Conservation (phyloP, 2,888 invertebrate species). For the Sialis lutaria region DNA sequence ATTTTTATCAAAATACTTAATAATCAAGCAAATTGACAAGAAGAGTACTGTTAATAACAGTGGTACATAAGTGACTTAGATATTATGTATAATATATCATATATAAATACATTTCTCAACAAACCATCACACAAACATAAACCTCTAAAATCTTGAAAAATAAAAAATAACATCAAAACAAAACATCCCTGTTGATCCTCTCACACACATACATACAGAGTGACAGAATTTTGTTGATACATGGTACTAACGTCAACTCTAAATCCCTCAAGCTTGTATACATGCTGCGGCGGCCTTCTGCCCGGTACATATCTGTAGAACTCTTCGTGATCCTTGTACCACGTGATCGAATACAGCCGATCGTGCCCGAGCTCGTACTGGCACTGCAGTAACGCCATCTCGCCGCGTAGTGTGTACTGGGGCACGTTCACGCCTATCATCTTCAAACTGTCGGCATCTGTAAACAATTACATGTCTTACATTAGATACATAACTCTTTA, state of each 20-base stretch:
- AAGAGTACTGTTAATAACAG: too few relatives aligned
- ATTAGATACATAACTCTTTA: too few relatives aligned
- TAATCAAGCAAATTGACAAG: too few relatives aligned
- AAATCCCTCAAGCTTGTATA: slow-evolving; percentile 23
- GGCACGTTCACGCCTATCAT: slow-evolving; percentile 26
- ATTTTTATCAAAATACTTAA: too few relatives aligned
- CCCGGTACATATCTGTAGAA: slow-evolving; percentile 28
- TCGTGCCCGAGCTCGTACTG: slow-evolving; percentile 25
- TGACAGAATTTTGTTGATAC: neutral
- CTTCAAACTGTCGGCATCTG: slow-evolving; percentile 22
- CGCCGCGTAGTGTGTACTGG: slow-evolving; percentile 23
- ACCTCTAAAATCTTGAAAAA: too few relatives aligned
- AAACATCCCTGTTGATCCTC: too few relatives aligned
- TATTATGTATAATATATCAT: too few relatives aligned
- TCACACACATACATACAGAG: too few relatives aligned
- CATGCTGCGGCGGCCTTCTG: slow-evolving; percentile 20
- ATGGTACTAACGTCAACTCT: slow-evolving; percentile 23
- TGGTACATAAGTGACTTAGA: too few relatives aligned
- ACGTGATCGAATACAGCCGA: slow-evolving; percentile 27
- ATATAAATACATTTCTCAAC: too few relatives aligned
- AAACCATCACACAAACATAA: too few relatives aligned
- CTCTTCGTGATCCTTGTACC: slow-evolving; percentile 32
- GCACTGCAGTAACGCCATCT: slow-evolving; percentile 26
- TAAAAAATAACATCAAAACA: too few relatives aligned
- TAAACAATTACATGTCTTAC: slow-evolving; percentile 15